These are phyloP conservation scores for Chloropsis cyanopogon DNA, from an alignment of 2,113 vertebrate genomes.

Conservation along the genomic window DNA sequence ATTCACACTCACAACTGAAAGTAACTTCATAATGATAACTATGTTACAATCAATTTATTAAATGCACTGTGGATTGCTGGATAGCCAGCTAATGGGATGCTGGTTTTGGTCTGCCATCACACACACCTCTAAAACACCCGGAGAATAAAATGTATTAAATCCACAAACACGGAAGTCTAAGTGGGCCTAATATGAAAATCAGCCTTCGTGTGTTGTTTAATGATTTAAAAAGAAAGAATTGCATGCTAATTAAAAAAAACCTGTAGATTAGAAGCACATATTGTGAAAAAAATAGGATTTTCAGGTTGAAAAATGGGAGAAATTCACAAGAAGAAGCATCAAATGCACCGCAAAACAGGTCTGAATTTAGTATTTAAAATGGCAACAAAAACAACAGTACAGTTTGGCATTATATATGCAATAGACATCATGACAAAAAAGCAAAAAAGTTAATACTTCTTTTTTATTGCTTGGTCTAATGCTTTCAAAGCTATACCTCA, in stretches of 20 bases:
- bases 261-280: neutral
- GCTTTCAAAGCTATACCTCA: neutral
- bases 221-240: neutral
- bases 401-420: neutral
- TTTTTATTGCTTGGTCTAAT: neutral
- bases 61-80: neutral
- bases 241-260: neutral
- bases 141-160: neutral
- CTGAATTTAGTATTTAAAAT: neutral
- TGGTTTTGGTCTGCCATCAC: neutral
- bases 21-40: neutral
- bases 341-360: neutral
- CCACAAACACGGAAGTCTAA: neutral
- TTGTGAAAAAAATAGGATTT: neutral
- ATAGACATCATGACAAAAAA: neutral
- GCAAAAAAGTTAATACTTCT: neutral
- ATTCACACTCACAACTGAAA: neutral
- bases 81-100: neutral
- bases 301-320: neutral
- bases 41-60: neutral
- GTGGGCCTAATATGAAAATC: neutral
- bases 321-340: neutral
- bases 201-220: neutral
- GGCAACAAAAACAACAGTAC: neutral
- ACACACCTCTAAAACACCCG: neutral